Conservation (phyloP, 2,888 invertebrate species). For the Tiliacea aurago region DNA sequence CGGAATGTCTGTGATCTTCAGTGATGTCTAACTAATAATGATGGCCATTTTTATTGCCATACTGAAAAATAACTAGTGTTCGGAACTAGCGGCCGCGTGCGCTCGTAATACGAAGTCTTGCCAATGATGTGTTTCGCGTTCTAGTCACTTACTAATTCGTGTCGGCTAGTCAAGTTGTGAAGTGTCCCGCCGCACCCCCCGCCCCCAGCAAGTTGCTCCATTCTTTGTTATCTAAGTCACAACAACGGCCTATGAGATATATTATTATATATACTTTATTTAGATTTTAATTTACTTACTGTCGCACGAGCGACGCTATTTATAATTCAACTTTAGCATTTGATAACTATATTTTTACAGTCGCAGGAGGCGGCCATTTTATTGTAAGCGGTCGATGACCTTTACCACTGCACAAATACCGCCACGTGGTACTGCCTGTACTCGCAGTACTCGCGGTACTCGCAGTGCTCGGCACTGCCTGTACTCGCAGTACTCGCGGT, state of each 20-base stretch:
- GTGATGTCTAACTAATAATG: slow-evolving; percentile 64
- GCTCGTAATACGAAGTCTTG: slow-evolving; percentile 80
- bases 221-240: slow-evolving; percentile 82
- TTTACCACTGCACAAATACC: slow-evolving; percentile 59
- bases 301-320: slow-evolving; percentile 77
- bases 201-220: slow-evolving; percentile 58
- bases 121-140: slow-evolving; percentile 86
- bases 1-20: slow-evolving; percentile 78
- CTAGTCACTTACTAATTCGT: slow-evolving; percentile 89
- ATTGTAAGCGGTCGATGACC: slow-evolving; percentile 74
- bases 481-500: slow-evolving; percentile 7
- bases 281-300: slow-evolving; percentile 76
- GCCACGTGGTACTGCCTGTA: slow-evolving; percentile 14
- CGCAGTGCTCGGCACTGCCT: slow-evolving; percentile 3
- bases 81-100: slow-evolving; percentile 60
- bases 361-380: slow-evolving; percentile 74
- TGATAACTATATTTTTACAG: slow-evolving; percentile 74
- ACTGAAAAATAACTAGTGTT: slow-evolving; percentile 65
- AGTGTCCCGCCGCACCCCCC: slow-evolving; percentile 59
- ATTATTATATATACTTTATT: slow-evolving; percentile 81
- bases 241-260: slow-evolving; percentile 84
- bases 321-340: slow-evolving; percentile 84
- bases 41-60: slow-evolving; percentile 75
- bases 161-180: slow-evolving; percentile 87
- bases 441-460: slow-evolving; percentile 11